These are phyloP conservation scores for Gobiocypris rarus DNA, from an alignment of 2,113 vertebrate genomes.

Conservation along the genomic window DNA sequence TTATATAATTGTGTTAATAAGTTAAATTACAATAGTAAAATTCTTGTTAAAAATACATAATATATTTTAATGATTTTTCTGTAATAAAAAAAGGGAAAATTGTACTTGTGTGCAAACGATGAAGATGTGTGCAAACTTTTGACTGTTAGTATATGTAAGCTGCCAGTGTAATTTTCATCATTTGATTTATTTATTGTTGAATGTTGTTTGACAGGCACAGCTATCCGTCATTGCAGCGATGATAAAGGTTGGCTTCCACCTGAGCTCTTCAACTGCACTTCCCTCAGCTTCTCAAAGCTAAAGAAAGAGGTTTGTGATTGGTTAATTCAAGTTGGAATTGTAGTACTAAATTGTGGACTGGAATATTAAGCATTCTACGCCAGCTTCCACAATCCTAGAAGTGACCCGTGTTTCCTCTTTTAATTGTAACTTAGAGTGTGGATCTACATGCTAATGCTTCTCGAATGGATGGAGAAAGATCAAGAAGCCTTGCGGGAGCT, in stretches of 20 bases:
- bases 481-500: constrained; percentile 68
- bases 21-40: no score
- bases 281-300: constrained; percentile 78
- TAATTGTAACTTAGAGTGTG: constrained; percentile 74
- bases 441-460: constrained; percentile 80
- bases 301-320: constrained; percentile 75
- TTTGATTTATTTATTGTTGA: not conserved
- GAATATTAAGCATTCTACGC: not conserved
- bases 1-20: no score
- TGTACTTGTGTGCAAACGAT: not conserved
- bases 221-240: constrained; percentile 84
- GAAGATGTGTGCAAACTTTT: not conserved
- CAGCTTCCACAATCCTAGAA: not conserved
- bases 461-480: constrained; percentile 73
- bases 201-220: constrained; percentile 74
- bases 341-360: not conserved
- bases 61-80: not conserved
- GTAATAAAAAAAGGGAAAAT: not conserved
- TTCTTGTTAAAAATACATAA: no score
- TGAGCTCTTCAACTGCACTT: constrained; percentile 89
- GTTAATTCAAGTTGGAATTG: not conserved
- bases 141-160: not conserved
- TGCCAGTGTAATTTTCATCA: not conserved
- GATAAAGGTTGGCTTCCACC: constrained; percentile 87
- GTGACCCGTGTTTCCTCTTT: not conserved